Percentiles rank a stretch among this genome's conserved stretches.
phyloP scores from a whole-genome alignment of 2,113 vertebrate genomes.

The Deroptyus accipitrinus region DNA sequence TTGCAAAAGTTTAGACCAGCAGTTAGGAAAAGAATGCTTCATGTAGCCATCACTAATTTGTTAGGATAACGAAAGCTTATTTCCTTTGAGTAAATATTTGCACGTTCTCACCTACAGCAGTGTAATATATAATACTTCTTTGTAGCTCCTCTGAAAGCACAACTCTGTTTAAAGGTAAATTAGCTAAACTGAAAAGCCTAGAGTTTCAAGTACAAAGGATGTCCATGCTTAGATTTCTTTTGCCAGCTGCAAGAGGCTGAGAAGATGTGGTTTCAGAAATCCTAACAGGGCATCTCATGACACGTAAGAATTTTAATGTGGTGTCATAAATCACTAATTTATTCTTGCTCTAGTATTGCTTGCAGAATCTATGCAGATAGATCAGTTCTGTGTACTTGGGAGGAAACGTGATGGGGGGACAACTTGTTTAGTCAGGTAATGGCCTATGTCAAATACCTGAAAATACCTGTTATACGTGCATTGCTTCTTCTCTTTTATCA shows the following conservation, averaged over 20 bases:
- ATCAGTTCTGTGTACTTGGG: background rate
- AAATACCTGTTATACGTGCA: background rate
- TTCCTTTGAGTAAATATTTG: slow-evolving; percentile 54
- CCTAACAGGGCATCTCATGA: slow-evolving; percentile 25
- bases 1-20: slow-evolving; percentile 26
- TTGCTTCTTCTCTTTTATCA: background rate
- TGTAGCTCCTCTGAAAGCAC: slow-evolving; percentile 27
- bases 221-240: slow-evolving; percentile 27
- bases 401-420: background rate
- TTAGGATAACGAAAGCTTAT: slow-evolving; percentile 45
- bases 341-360: slow-evolving; percentile 34
- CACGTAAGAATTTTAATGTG: slow-evolving; percentile 48
- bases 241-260: slow-evolving; percentile 18
- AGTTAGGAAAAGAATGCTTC: slow-evolving; percentile 28
- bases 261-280: slow-evolving; percentile 49
- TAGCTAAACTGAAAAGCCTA: slow-evolving; percentile 53
- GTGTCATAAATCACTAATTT: slow-evolving; percentile 43
- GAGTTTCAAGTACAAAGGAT: slow-evolving; percentile 24
- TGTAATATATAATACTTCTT: slow-evolving; percentile 11
- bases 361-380: slow-evolving; percentile 14
- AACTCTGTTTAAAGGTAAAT: slow-evolving; percentile 61
- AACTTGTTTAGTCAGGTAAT: background rate
- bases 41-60: slow-evolving; percentile 51
- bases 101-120: slow-evolving; percentile 47
- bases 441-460: background rate